A percentile compares a stretch with the other conserved stretches of the same genome.
These are phyloP conservation scores for Illadopsis cleaveri DNA, from an alignment of 2,113 vertebrate species.

Conservation along the genomic window DNA sequence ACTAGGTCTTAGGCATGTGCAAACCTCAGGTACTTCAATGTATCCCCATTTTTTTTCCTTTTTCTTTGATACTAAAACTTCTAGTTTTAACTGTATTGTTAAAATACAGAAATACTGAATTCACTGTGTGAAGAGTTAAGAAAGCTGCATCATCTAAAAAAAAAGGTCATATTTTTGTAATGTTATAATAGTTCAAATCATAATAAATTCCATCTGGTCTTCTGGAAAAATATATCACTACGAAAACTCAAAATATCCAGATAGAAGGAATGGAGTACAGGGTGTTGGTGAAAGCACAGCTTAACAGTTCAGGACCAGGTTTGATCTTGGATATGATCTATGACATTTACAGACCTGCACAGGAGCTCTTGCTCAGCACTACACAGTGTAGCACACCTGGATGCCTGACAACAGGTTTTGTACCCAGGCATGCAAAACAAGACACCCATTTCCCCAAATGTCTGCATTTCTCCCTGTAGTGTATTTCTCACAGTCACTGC, in stretches of 20 bases:
- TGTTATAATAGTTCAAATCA: constrained; percentile 16
- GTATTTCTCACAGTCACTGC: background rate
- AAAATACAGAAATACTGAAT: background rate
- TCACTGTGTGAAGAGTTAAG: background rate
- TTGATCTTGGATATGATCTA: background rate
- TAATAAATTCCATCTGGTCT: constrained; percentile 65
- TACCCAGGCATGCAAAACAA: background rate
- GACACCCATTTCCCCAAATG: background rate
- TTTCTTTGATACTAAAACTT: background rate
- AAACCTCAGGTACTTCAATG: background rate
- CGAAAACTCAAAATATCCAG: constrained; percentile 28
- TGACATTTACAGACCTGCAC: background rate
- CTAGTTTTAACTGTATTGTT: background rate
- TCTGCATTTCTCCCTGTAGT: background rate
- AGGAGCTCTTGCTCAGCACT: background rate
- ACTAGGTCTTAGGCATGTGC: background rate
- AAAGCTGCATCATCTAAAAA: background rate
- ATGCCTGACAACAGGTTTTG: background rate
- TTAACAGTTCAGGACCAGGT: background rate
- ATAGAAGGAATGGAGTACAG: background rate
- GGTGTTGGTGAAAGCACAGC: constrained; percentile 21
- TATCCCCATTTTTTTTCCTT: background rate
- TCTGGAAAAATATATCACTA: constrained; percentile 24
- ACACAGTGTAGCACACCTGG: background rate
- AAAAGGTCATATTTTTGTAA: constrained; percentile 46